Evolutionary conservation across 2,888 invertebrate genomes (phyloP).

Genomic region (Malthinus flaveolus): DNA sequence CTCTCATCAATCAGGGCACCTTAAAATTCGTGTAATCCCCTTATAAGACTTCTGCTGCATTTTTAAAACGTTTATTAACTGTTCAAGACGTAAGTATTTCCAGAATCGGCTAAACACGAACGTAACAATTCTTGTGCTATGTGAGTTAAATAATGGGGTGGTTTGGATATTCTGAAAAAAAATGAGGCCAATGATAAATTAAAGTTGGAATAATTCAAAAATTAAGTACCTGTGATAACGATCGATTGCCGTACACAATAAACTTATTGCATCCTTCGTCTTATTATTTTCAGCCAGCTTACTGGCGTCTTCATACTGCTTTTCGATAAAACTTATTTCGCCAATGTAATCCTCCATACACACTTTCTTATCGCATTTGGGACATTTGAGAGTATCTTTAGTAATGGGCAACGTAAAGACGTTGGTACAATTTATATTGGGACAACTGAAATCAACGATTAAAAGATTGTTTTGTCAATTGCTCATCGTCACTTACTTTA

Average conservation of each 20-base stretch:
- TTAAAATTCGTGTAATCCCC: no score
- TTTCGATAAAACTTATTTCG: slow-evolving; percentile 55
- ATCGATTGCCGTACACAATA: slow-evolving; percentile 63
- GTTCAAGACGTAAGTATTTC: slow-evolving; percentile 52
- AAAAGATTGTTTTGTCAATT: no score
- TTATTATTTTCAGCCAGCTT: slow-evolving; percentile 60
- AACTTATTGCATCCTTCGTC: slow-evolving; percentile 58
- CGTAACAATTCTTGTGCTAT: slow-evolving; percentile 72
- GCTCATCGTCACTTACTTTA: slow-evolving; percentile 48
- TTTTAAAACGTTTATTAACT: not conserved
- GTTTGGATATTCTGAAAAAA: slow-evolving; percentile 57
- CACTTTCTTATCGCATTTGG: slow-evolving; percentile 57
- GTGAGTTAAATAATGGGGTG: slow-evolving; percentile 70
- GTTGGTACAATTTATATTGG: slow-evolving; percentile 55
- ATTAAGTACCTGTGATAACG: slow-evolving; percentile 58
- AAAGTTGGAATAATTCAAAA: not conserved
- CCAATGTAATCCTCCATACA: slow-evolving; percentile 54
- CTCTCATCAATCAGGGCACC: no score
- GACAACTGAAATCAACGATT: slow-evolving; percentile 59
- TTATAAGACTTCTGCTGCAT: no score
- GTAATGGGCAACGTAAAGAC: slow-evolving; percentile 55
- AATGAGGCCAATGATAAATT: not conserved
- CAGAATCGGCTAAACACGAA: slow-evolving; percentile 64
- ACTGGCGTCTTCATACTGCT: slow-evolving; percentile 56
- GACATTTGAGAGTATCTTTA: slow-evolving; percentile 55